A percentile compares a stretch with the other conserved stretches of the same genome.
Conservation (phyloP, 2,888 invertebrate species). For the Drosophila kuntzei region DNA sequence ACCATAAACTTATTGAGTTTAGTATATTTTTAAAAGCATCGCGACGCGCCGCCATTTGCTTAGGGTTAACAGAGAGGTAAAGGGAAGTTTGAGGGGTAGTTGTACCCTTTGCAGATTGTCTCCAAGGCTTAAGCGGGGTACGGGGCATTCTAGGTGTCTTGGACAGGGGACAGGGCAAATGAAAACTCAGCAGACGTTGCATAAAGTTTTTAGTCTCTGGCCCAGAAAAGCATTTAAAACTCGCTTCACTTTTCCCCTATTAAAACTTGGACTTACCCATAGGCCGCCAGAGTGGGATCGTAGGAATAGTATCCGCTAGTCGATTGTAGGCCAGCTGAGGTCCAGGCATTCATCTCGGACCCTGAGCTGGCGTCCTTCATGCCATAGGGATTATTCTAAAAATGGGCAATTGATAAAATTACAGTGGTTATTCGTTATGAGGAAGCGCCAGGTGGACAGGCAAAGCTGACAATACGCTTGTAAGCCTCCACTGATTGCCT, state of each 20-base stretch:
- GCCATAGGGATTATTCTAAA: constrained; percentile 95
- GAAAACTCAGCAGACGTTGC: constrained; percentile 67
- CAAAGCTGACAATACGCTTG: constrained; percentile 51
- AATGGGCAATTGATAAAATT: background rate
- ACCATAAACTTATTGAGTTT: constrained; percentile 70
- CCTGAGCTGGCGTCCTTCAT: constrained; percentile 93
- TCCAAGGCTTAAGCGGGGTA: constrained; percentile 31
- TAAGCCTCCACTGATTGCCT: constrained; percentile 53
- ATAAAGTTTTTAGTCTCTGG: constrained; percentile 60
- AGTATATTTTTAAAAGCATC: constrained; percentile 64
- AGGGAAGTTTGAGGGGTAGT: constrained; percentile 10
- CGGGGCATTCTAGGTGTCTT: constrained; percentile 32
- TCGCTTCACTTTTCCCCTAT: constrained; percentile 43
- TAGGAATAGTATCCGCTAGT: constrained; percentile 96
- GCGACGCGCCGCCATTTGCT: constrained; percentile 39
- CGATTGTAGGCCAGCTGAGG: constrained; percentile 95
- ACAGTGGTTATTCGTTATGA: constrained; percentile 3
- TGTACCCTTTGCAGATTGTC: constrained; percentile 49
- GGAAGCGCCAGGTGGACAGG: constrained; percentile 18
- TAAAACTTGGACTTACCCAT: constrained; percentile 90
- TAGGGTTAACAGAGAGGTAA: constrained; percentile 10
- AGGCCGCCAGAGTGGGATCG: constrained; percentile 94
- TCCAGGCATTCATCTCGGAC: constrained; percentile 96
- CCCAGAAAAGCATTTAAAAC: constrained; percentile 68
- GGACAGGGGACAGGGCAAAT: constrained; percentile 35